Conservation (phyloP, 2,888 invertebrate genomes). For the Ypsolopha sequella region DNA sequence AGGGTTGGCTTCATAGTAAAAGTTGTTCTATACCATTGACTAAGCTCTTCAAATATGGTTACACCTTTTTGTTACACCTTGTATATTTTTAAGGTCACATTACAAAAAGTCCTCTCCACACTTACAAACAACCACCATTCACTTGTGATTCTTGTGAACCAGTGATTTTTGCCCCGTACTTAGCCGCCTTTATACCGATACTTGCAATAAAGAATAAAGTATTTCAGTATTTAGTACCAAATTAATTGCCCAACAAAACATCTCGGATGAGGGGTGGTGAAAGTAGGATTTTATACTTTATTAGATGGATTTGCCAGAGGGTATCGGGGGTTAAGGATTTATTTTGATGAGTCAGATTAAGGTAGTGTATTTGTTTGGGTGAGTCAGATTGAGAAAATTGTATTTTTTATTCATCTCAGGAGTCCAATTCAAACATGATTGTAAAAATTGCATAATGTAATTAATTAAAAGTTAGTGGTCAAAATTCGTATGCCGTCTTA, state of each 20-base stretch:
- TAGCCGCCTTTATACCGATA: conserved; percentile 19
- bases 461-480: no score
- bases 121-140: no score
- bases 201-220: conserved; percentile 40
- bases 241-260: conserved; percentile 51
- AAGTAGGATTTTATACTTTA: conserved; percentile 28
- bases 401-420: not conserved
- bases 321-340: not conserved
- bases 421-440: no score
- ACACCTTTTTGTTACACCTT: no score
- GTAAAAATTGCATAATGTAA: no score
- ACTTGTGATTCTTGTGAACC: no score
- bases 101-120: no score
- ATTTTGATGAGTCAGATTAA: not conserved
- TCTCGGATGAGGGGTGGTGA: conserved; percentile 3
- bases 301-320: conserved; percentile 18
- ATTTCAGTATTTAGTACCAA: conserved; percentile 58
- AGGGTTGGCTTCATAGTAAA: no score
- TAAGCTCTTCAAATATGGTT: no score
- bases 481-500: no score
- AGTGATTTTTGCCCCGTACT: conserved; percentile 3
- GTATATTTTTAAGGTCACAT: no score
- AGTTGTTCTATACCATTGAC: no score
- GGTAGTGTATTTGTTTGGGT: not conserved
- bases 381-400: not conserved